Percentiles rank a stretch among this genome's conserved stretches.
Conservation (phyloP, 2,113 vertebrate genomes). For the Aramus guarauna region DNA sequence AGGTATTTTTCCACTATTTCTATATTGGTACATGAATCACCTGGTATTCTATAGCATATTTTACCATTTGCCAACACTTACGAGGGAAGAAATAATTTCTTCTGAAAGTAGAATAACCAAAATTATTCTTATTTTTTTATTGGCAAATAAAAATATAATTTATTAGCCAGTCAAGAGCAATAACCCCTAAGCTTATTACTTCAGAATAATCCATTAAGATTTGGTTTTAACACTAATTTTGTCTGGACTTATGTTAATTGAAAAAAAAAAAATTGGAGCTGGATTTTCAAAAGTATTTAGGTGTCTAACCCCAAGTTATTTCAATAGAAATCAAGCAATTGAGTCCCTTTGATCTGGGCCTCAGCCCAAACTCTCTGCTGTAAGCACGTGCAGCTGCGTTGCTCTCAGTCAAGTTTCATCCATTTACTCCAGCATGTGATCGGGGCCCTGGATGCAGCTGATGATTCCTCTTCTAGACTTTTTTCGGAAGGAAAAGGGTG, state of each 20-base stretch:
- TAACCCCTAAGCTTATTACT: slow-evolving; percentile 15
- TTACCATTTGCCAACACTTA: not conserved
- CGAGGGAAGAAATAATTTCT: not conserved
- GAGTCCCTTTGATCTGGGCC: not conserved
- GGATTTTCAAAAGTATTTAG: not conserved
- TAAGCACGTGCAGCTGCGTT: not conserved
- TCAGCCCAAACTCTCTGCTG: slow-evolving; percentile 4
- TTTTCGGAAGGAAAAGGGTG: not conserved
- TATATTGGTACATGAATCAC: not conserved
- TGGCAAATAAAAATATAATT: slow-evolving; percentile 60
- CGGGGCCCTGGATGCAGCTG: not conserved
- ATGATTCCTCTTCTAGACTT: not conserved
- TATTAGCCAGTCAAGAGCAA: slow-evolving; percentile 54
- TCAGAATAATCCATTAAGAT: slow-evolving; percentile 14
- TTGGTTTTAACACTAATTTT: slow-evolving; percentile 36
- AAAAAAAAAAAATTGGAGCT: not conserved
- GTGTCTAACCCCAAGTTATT: slow-evolving; percentile 1
- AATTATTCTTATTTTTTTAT: slow-evolving; percentile 65
- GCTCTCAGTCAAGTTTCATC: not conserved
- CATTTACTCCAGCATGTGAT: rapidly evolving
- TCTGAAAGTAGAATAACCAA: slow-evolving; percentile 32
- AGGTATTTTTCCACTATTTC: not conserved
- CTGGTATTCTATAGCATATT: not conserved
- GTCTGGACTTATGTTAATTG: not conserved
- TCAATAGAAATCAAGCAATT: not conserved